Conservation (phyloP, 2,888 invertebrate species). For the Odontomyia ornata region DNA sequence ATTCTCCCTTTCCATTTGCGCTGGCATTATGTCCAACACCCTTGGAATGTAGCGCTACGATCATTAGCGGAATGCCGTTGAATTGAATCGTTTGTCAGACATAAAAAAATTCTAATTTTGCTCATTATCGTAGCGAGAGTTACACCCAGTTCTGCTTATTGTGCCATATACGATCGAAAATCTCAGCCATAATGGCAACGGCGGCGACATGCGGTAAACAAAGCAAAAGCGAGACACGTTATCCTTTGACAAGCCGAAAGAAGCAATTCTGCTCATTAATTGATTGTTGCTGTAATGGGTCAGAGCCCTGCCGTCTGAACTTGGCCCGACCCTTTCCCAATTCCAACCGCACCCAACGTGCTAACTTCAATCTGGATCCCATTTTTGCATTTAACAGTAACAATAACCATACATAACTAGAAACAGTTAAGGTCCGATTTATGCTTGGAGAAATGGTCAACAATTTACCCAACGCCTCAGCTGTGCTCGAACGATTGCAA, state of each 20-base stretch:
- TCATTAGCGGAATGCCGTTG: conserved; percentile 38
- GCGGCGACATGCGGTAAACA: conserved; percentile 35
- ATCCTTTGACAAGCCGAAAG: conserved; percentile 42
- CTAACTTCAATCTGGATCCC: conserved; percentile 18
- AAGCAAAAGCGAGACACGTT: conserved; percentile 5
- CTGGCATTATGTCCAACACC: not conserved
- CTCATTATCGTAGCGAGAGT: conserved; percentile 35
- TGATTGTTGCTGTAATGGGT: conserved; percentile 22
- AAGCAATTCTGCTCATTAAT: conserved; percentile 39
- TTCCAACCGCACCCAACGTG: not conserved
- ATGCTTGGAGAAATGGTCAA: conserved; percentile 39
- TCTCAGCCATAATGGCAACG: conserved; percentile 33
- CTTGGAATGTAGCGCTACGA: not conserved
- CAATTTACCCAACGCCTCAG: conserved; percentile 28
- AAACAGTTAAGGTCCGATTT: conserved; percentile 48
- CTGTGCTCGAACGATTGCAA: conserved; percentile 5
- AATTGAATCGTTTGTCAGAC: conserved; percentile 18
- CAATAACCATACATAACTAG: conserved; percentile 39
- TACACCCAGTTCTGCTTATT: conserved; percentile 3
- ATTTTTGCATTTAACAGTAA: conserved; percentile 32
- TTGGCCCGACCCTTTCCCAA: not conserved
- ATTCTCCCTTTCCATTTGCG: not conserved
- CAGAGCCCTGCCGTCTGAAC: conserved; percentile 24
- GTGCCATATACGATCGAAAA: conserved; percentile 30
- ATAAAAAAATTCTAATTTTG: conserved; percentile 36